These are phyloP conservation scores for Sterrhoptilus dennistouni DNA, from an alignment of 2,113 vertebrate species.

Conservation along the genomic window DNA sequence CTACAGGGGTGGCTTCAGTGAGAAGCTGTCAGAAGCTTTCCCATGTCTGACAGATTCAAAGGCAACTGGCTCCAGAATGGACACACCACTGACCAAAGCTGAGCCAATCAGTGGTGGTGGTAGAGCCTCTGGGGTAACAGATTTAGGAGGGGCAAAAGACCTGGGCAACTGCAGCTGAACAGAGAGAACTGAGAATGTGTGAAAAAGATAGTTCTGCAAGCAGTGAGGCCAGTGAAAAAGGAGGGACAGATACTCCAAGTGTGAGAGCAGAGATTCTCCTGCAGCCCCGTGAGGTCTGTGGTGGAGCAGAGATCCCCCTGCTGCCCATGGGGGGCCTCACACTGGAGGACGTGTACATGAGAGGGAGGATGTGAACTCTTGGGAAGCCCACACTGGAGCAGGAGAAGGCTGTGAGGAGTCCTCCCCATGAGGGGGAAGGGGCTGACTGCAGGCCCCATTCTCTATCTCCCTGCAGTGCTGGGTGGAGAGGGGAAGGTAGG, in stretches of 20 bases:
- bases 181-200: not conserved
- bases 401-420: not conserved
- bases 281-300: not conserved
- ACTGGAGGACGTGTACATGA: rapidly evolving
- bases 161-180: not conserved
- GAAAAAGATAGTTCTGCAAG: not conserved
- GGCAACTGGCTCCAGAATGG: not conserved
- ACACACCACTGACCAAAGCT: not conserved
- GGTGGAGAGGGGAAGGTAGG: not conserved
- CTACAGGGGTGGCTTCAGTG: not conserved
- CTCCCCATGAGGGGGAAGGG: not conserved
- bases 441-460: not conserved
- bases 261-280: not conserved
- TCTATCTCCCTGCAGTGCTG: not conserved
- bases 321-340: not conserved
- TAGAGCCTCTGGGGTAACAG: not conserved
- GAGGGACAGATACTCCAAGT: not conserved
- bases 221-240: not conserved
- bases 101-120: not conserved
- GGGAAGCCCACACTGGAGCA: not conserved
- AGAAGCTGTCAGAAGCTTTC: not conserved
- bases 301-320: not conserved
- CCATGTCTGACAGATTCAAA: not conserved
- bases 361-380: not conserved
- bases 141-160: not conserved